Evolutionary conservation across 2,888 invertebrate species (phyloP).

Genomic region (Schizotus pectinicornis): DNA sequence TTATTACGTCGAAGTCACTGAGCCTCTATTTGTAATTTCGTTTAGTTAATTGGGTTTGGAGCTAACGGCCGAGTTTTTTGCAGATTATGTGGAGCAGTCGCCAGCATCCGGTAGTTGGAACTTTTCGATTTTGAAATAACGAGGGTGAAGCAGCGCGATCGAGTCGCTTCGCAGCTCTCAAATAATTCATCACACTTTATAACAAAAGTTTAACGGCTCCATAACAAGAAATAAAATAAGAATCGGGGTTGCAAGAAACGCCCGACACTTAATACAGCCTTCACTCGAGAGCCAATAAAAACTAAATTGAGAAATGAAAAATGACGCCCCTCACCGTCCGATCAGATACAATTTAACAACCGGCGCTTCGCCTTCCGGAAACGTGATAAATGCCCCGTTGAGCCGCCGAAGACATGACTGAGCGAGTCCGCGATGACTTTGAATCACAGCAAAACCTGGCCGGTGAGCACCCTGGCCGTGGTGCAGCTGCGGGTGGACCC

Average conservation of each 20-base stretch:
- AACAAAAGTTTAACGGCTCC: constrained; percentile 1
- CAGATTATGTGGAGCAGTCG: no score
- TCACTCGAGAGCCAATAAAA: constrained; percentile 4
- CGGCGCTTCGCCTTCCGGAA: constrained; percentile 8
- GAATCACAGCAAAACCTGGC: constrained; percentile 60
- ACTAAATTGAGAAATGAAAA: constrained; percentile 23
- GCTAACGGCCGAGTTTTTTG: no score
- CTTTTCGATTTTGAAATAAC: no score
- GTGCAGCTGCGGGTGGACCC: constrained; percentile 57
- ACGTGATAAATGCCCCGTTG: constrained; percentile 1
- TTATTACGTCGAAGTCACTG: no score
- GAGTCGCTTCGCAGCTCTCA: not conserved
- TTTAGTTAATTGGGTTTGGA: no score
- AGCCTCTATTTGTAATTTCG: no score
- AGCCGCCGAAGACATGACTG: constrained; percentile 17
- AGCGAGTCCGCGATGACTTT: constrained; percentile 47
- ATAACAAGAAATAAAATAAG: constrained; percentile 13
- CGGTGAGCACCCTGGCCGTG: constrained; percentile 56
- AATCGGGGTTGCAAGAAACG: not conserved
- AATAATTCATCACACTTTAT: constrained; percentile 15
- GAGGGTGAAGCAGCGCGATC: not conserved
- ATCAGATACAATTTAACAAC: constrained; percentile 15
- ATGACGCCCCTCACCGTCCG: constrained; percentile 11
- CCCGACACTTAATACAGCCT: constrained; percentile 20
- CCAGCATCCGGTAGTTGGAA: no score